Conservation (phyloP, 2,888 invertebrate genomes). For the Mesoligia furuncula region DNA sequence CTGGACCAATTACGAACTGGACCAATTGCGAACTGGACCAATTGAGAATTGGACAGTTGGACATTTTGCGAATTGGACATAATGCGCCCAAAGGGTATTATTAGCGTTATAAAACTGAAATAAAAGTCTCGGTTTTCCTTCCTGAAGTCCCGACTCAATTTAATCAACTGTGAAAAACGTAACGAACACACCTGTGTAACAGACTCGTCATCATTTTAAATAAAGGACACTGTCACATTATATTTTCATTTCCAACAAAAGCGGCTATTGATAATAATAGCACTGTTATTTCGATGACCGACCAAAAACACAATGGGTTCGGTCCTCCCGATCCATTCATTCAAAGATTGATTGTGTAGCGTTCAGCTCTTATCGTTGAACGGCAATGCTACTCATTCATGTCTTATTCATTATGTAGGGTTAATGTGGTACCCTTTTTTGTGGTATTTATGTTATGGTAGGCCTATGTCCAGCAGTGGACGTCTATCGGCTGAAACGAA, state of each 20-base stretch:
- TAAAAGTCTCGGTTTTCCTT: neutral
- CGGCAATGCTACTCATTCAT: constrained; percentile 45
- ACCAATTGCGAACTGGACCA: too few species aligned
- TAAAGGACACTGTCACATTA: constrained; percentile 19
- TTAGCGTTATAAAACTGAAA: neutral
- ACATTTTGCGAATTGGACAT: too few species aligned
- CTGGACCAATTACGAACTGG: too few species aligned
- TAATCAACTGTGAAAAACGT: neutral
- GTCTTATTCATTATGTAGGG: constrained; percentile 40
- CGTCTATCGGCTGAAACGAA: too few species aligned
- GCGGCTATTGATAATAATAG: constrained; percentile 23
- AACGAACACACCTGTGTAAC: neutral
- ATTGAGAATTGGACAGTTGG: too few species aligned
- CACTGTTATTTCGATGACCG: constrained; percentile 46
- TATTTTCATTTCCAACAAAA: constrained; percentile 46
- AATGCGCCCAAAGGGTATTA: too few species aligned
- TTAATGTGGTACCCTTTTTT: constrained; percentile 24
- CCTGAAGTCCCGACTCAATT: neutral
- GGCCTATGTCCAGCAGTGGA: too few species aligned
- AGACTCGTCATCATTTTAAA: constrained; percentile 7
- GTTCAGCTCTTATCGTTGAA: constrained; percentile 39
- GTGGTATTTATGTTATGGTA: constrained; percentile 5
- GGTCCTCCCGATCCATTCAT: constrained; percentile 44
- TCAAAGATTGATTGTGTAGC: constrained; percentile 54
- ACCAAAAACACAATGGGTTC: constrained; percentile 45